Percentiles rank a stretch among this genome's conserved stretches.
Conservation (phyloP, 2,797 vertebrate species). For the Podargus strigoides region DNA sequence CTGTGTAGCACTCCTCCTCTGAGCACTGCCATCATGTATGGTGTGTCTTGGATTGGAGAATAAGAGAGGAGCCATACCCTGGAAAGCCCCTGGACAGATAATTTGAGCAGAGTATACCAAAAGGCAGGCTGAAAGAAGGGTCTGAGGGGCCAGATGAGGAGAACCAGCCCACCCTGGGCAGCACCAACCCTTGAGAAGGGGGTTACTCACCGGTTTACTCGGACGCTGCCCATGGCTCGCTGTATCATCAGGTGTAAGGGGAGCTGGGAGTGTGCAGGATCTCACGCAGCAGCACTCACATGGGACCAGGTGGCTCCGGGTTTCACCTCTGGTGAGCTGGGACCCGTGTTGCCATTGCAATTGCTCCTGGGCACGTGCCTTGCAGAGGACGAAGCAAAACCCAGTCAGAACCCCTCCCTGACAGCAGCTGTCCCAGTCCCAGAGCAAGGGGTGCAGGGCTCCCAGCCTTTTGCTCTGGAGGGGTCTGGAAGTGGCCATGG, state of each 20-base stretch:
- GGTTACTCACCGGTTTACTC: slow-evolving; percentile 79
- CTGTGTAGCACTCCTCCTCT: neutral
- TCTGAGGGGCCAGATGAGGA: neutral
- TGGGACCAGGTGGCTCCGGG: neutral
- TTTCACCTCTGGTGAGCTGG: neutral
- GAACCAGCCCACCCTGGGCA: neutral
- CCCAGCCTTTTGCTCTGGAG: neutral
- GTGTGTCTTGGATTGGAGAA: neutral
- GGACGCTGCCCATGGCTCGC: slow-evolving; percentile 81
- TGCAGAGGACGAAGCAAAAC: neutral
- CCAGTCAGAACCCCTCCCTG: neutral
- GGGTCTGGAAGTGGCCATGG: neutral
- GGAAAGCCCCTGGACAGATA: neutral
- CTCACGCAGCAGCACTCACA: slow-evolving; percentile 18
- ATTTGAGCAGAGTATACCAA: neutral
- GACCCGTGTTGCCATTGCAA: neutral
- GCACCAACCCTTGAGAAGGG: neutral
- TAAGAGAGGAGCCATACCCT: neutral
- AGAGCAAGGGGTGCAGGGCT: fast-evolving
- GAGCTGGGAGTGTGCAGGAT: neutral
- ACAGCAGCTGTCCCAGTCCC: neutral
- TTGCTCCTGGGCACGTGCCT: neutral
- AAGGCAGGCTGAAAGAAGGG: neutral
- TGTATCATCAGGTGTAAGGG: slow-evolving; percentile 57
- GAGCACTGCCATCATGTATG: neutral